phyloP scores from a whole-genome alignment of 1,140 invertebrate species.

The Scaptomyza montana region DNA sequence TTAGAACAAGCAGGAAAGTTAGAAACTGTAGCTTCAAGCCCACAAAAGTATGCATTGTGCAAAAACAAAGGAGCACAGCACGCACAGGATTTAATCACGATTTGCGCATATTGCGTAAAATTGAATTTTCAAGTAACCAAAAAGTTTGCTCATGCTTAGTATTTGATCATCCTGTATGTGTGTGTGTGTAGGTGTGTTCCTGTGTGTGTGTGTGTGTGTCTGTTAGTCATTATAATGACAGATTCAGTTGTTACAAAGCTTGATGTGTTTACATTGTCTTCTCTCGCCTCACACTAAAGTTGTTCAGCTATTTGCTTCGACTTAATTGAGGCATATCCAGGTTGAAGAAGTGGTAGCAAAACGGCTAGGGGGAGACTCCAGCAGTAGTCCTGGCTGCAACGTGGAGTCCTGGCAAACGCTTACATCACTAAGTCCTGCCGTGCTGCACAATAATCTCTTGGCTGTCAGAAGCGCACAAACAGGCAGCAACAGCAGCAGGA shows the following conservation, averaged over 20 bases:
- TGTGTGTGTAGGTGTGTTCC: not conserved
- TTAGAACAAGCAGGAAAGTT: not conserved
- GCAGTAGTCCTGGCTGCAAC: not conserved
- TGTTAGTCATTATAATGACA: conserved; percentile 42
- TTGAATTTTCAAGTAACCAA: conserved; percentile 79
- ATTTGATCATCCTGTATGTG: conserved; percentile 7
- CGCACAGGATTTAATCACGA: conserved; percentile 74
- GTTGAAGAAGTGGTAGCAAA: not conserved
- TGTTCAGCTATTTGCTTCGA: conserved; percentile 52
- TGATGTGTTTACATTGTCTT: conserved; percentile 57
- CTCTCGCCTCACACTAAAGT: conserved; percentile 9
- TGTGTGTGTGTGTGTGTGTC: not conserved
- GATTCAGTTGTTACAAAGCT: conserved; percentile 43
- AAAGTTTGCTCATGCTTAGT: conserved; percentile 49
- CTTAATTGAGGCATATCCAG: conserved; percentile 59
- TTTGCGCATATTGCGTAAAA: conserved; percentile 82
- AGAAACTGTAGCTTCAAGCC: conserved; percentile 8
- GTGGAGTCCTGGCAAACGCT: conserved; percentile 31
- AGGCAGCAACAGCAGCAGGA: not conserved
- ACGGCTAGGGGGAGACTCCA: not conserved
- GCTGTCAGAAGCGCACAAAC: conserved; percentile 33
- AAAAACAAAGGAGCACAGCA: conserved; percentile 18
- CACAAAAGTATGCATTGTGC: conserved; percentile 57
- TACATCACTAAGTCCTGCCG: conserved; percentile 64
- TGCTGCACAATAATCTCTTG: conserved; percentile 56